Base-by-base conservation (phyloP, 2,888 invertebrate genomes). In the Cataglyphis altisquamis region DNA sequence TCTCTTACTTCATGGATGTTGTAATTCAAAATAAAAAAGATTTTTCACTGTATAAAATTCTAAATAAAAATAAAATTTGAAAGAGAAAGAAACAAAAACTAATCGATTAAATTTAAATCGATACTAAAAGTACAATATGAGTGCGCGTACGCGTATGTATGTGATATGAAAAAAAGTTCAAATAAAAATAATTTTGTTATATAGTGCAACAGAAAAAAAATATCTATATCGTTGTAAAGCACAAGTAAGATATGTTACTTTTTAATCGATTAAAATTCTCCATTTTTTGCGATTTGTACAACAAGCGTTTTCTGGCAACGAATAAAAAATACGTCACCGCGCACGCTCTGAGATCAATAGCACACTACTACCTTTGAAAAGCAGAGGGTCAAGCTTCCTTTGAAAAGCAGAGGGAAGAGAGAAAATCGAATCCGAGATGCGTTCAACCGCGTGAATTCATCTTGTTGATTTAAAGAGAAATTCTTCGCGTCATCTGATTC, bases 181-280 rank as follows among this genome's bases (percentile, higher is more conserved):
- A 15, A 63, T 74, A 25, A 63, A n/a, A 32, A 18, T 25, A 29
- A 66, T 52, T 18, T 75, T 18, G 5, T 32, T 36, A 12, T 25
- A 39, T 3, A 52, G 4, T 8, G 29, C 21, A 45, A 25, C 3
- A n/a, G 6, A 48, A 45, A 55, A 12, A n/a, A 15, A 25, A 45
- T 10, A 48, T 10, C 21, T 41, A 15, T 10, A 77, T 63, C 80
- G 70, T 70, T 74, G 57, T 64, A 12, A 32, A 18, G 15, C 66
- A 70, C n/a, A 87, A 87, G 78, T 74, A 80, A 83, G 78, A 48
- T 77, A 62, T 81, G 86, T 89, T 90, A 90, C 89, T 90, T 86
- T 90, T 90, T 78, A 86, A 85, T 66, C 60, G 66, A 67, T 70
- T 72, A 78, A 88, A 87, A 85, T 80, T 85, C 83, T 83, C 66